Conservation (phyloP, 1,140 invertebrate species). For the Drosophila lacteicornis region DNA sequence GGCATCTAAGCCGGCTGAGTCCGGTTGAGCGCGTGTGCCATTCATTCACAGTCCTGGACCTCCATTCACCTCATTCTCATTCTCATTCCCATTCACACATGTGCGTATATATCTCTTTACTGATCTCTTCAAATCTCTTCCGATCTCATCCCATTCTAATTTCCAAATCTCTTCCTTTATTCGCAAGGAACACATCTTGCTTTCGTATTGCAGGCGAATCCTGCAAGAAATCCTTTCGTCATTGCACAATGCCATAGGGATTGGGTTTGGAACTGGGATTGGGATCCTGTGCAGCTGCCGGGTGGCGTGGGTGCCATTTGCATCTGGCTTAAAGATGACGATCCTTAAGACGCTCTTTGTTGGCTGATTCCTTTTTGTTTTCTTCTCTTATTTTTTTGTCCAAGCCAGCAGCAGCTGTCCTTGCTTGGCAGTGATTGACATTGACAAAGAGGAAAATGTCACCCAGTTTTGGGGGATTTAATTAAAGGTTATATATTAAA, state of each 20-base stretch:
- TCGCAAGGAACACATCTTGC: constrained; percentile 41
- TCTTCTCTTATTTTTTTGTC: not conserved
- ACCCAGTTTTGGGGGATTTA: not conserved
- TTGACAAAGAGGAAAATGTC: constrained; percentile 8
- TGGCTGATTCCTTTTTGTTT: not conserved
- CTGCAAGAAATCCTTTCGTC: constrained; percentile 57
- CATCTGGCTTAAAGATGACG: constrained; percentile 47
- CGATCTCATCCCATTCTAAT: constrained; percentile 51
- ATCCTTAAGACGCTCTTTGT: constrained; percentile 32
- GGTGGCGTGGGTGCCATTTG: constrained; percentile 49
- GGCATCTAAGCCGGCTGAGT: constrained; percentile 26
- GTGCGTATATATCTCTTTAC: not conserved
- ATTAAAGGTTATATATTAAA: not conserved
- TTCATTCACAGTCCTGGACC: constrained; percentile 3
- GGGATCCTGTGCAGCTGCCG: constrained; percentile 30
- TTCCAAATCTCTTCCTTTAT: constrained; percentile 31
- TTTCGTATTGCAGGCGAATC: constrained; percentile 62
- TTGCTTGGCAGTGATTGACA: constrained; percentile 29
- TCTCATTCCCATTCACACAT: constrained; percentile 16
- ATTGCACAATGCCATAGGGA: constrained; percentile 26
- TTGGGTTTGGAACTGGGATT: not conserved
- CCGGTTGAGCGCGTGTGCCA: constrained; percentile 41
- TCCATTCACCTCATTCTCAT: constrained; percentile 26
- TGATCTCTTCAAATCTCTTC: constrained; percentile 3
- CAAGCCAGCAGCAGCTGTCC: constrained; percentile 19